These are phyloP conservation scores for Octopus sinensis DNA, from an alignment of 1,140 invertebrate species.

Conservation along the genomic window DNA sequence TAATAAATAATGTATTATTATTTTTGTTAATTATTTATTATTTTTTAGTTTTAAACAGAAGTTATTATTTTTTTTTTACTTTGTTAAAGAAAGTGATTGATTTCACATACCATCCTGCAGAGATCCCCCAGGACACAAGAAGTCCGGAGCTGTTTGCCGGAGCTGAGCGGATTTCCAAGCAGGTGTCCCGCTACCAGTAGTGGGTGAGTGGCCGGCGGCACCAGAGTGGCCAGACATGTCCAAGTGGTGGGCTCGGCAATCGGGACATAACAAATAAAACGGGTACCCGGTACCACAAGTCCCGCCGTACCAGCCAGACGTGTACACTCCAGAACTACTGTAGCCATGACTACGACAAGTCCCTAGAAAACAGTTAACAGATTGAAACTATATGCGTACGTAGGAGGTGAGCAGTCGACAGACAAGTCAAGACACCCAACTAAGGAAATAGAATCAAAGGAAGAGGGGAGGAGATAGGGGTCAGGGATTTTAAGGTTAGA, in stretches of 20 bases:
- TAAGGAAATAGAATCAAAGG: too few species aligned
- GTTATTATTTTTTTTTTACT: too few species aligned
- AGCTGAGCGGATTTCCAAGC: not conserved
- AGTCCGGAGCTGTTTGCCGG: constrained; percentile 16
- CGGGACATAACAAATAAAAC: constrained; percentile 60
- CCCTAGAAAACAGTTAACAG: constrained; percentile 27
- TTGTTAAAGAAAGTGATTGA: constrained; percentile 6
- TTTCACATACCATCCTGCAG: constrained; percentile 10
- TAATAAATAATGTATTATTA: too few species aligned
- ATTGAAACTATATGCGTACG: not conserved
- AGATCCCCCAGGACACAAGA: constrained; percentile 4
- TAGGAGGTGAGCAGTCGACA: too few species aligned
- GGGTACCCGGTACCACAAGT: constrained; percentile 49
- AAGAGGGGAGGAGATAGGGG: too few species aligned
- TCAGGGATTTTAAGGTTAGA: too few species aligned
- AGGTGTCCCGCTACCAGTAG: not conserved
- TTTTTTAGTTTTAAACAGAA: too few species aligned
- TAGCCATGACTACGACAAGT: constrained; percentile 47
- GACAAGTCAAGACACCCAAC: too few species aligned
- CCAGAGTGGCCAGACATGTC: constrained; percentile 26
- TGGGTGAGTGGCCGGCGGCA: not conserved
- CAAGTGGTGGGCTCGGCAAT: constrained; percentile 60
- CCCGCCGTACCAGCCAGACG: constrained; percentile 46
- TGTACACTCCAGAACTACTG: constrained; percentile 45
- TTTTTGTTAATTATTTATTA: too few species aligned